Conservation (phyloP, 2,113 vertebrate species). For the Boulengeromyrus knoepffleri region DNA sequence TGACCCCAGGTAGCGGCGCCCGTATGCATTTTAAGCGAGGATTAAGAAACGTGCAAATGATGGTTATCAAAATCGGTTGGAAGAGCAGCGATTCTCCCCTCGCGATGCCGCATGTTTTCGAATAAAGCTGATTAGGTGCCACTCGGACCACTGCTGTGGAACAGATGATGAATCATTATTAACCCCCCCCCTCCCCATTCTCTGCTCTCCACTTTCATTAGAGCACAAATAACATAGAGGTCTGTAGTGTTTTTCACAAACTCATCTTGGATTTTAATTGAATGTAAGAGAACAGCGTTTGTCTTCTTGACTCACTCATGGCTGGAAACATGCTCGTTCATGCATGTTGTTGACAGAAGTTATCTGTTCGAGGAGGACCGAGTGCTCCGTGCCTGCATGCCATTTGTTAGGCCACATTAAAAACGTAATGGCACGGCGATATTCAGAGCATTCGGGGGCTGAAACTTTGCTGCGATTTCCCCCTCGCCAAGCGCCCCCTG, state of each 20-base stretch:
- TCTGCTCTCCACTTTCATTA: conserved; percentile 48
- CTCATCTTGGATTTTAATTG: background rate
- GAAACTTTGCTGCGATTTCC: background rate
- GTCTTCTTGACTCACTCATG: background rate
- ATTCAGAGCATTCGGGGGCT: background rate
- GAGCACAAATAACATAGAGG: conserved; percentile 30
- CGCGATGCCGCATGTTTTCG: background rate
- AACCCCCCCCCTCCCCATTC: conserved; percentile 46
- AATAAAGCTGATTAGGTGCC: conserved; percentile 34
- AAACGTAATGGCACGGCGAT: background rate
- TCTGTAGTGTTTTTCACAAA: background rate
- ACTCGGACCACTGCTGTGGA: conserved; percentile 38
- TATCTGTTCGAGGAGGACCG: background rate
- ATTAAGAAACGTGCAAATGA: conserved; percentile 52
- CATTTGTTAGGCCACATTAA: background rate
- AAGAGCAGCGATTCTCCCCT: conserved; percentile 37
- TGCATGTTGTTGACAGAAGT: background rate
- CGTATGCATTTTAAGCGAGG: conserved; percentile 63
- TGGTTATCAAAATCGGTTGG: conserved; percentile 36
- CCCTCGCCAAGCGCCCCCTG: background rate
- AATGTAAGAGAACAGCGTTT: background rate
- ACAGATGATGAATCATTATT: conserved; percentile 54
- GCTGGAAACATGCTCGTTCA: background rate
- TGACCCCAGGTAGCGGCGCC: conserved; percentile 55
- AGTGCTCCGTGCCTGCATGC: background rate